A percentile compares a stretch with the other conserved stretches of the same genome.
Evolutionary conservation across 1,140 invertebrate genomes (phyloP).

Genomic region (Catajapyx aquilonaris): DNA sequence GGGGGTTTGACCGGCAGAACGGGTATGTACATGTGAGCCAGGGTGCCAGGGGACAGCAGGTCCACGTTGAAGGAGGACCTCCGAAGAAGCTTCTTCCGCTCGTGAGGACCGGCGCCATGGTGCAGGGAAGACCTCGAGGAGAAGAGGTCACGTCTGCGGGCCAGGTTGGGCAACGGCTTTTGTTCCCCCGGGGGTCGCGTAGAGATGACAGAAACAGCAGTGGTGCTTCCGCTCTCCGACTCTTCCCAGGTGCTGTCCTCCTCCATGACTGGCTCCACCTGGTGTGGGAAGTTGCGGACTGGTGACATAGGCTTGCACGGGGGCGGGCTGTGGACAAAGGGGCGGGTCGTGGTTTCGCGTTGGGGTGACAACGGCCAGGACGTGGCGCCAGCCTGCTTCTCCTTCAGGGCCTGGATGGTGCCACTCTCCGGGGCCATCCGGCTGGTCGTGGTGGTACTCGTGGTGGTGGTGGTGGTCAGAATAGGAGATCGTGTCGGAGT

Average conservation of each 20-base stretch:
- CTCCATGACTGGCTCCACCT: constrained; percentile 4
- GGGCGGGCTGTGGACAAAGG: constrained; percentile 1
- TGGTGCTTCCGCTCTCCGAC: constrained; percentile 6
- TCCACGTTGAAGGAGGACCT: constrained; percentile 11
- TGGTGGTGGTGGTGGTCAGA: too few species aligned
- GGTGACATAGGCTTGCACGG: constrained; percentile 1
- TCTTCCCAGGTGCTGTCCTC: constrained; percentile 5
- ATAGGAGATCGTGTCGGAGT: too few species aligned
- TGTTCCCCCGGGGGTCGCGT: background rate
- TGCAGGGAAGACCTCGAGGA: constrained; percentile 9
- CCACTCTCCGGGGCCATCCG: too few species aligned
- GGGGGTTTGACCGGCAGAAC: constrained; percentile 8
- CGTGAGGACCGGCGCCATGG: constrained; percentile 4
- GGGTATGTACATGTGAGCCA: constrained; percentile 8
- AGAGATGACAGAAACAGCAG: constrained; percentile 7
- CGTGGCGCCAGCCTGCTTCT: too few species aligned
- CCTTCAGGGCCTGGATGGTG: too few species aligned
- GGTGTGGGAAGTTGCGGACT: background rate
- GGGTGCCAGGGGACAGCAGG: constrained; percentile 4
- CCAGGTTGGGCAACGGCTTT: background rate
- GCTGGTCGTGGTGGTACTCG: too few species aligned
- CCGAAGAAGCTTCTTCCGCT: constrained; percentile 7
- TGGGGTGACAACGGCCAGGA: background rate
- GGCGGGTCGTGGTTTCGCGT: background rate
- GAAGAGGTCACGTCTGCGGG: constrained; percentile 2